These are phyloP conservation scores for Cheilinus undulatus DNA, from an alignment of 2,113 vertebrate species.

Conservation along the genomic window DNA sequence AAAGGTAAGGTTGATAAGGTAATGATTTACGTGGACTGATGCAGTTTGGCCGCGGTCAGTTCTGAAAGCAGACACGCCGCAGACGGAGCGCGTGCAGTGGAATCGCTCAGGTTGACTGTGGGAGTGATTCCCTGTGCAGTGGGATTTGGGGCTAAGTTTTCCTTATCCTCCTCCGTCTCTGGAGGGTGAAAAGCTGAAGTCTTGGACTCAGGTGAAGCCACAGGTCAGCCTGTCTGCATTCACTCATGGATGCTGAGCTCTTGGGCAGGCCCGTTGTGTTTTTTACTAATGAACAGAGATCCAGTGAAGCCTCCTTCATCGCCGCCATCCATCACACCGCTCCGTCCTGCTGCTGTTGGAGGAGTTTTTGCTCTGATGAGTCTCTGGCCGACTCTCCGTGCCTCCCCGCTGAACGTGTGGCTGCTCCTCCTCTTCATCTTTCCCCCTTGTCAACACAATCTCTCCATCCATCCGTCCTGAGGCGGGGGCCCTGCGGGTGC, in stretches of 20 bases:
- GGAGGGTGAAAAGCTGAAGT: too few species aligned
- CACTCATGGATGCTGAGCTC: slow-evolving; percentile 67
- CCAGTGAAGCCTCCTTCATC: slow-evolving; percentile 62
- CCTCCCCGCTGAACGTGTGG: slow-evolving; percentile 77
- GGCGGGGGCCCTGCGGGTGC: slow-evolving; percentile 62
- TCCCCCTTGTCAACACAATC: slow-evolving; percentile 82
- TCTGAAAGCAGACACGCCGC: too few species aligned
- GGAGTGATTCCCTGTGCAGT: too few species aligned
- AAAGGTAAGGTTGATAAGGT: too few species aligned
- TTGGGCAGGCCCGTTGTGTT: slow-evolving; percentile 71
- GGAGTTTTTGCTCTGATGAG: slow-evolving; percentile 79
- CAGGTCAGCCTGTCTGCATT: slow-evolving; percentile 57
- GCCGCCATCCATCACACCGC: slow-evolving; percentile 70
- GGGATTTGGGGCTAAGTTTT: too few species aligned
- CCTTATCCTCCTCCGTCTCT: too few species aligned
- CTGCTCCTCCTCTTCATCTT: slow-evolving; percentile 70
- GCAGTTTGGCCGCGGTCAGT: too few species aligned
- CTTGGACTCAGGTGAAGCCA: slow-evolving; percentile 36
- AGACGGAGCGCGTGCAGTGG: too few species aligned
- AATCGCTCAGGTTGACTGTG: too few species aligned
- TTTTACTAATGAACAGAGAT: slow-evolving; percentile 75
- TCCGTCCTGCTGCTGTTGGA: slow-evolving; percentile 73
- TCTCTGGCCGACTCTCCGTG: slow-evolving; percentile 74
- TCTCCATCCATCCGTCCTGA: slow-evolving; percentile 72
- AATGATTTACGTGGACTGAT: too few species aligned